Base-by-base conservation (phyloP, 2,113 vertebrate species). In the Thunnus thynnus region DNA sequence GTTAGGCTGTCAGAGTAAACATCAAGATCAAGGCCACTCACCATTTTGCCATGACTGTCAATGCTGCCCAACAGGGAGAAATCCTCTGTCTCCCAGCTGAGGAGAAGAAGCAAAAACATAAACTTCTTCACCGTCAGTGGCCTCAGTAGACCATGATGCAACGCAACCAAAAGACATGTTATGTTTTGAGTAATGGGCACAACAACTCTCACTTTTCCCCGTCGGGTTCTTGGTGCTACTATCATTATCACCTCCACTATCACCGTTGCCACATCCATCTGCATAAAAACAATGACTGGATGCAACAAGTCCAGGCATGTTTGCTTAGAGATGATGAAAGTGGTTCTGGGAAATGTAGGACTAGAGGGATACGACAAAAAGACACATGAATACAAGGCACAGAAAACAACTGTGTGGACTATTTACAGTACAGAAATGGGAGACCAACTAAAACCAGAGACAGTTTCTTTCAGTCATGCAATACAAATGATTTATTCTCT, bases 261-360 rank as follows among this genome's bases (percentile, higher is more conserved):
- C 58, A 72, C 71, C 13, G 18, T 3, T 64, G 44, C 13, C 0
- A 54, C 32, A 2, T 47, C 64, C 62, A 44, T 22, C 78, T 69
- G 25, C 51, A 76, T 72, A 73, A 66, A 46, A 76, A 76, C 47
- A 70, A 11, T 46, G 16, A 25, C 67, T 50, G 30, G 62, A 82
- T 85, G 27, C 25, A 60, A 36, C 30, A 78, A 16, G 83, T 74
- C 86, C 62, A 50, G 89, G 30, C 80, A 83, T 83, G 86, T 90
- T 82, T 64, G 13, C 11, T 54, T 16, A 63, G 50, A 36, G 16
- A 30, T 10, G 54, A 48, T 83, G 84, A 76, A 74, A 77, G 78
- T 16, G 65, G 0, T 83, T 77, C 52, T 89, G 86, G 86, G 85
- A 88, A 82, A 90, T 84, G 82, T 86, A 87, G 82, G 67, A 61